phyloP scores from a whole-genome alignment of 2,113 vertebrate genomes.

The Rhinoptilus africanus region DNA sequence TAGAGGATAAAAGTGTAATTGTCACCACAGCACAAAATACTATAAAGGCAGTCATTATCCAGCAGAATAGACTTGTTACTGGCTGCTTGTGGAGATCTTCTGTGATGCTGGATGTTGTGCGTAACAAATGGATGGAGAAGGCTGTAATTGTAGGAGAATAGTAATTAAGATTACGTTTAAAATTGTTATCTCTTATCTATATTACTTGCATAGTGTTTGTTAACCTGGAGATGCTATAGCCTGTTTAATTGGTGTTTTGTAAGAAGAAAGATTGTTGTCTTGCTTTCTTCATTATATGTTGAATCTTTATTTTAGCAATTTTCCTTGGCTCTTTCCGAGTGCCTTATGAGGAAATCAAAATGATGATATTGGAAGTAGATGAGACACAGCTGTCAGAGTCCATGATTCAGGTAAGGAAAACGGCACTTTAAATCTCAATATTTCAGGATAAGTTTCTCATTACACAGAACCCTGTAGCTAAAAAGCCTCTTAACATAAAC shows the following conservation, averaged over 20 bases:
- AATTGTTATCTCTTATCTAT: neutral
- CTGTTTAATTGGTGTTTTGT: neutral
- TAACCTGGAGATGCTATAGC: neutral
- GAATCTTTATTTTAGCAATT: constrained; percentile 79
- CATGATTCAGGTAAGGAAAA: constrained; percentile 90
- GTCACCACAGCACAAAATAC: neutral
- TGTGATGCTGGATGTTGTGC: neutral
- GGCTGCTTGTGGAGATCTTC: neutral
- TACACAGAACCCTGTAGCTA: constrained; percentile 32
- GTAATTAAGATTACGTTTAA: neutral
- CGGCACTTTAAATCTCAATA: constrained; percentile 1
- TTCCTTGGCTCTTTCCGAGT: constrained; percentile 95
- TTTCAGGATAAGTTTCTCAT: constrained; percentile 43
- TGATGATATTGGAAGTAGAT: constrained; percentile 91
- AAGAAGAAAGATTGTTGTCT: neutral
- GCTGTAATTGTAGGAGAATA: neutral
- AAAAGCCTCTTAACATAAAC: constrained; percentile 33
- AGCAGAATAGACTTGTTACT: neutral
- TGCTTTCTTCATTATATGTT: neutral
- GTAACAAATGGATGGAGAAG: neutral
- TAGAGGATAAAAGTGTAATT: neutral
- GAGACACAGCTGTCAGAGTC: constrained; percentile 91
- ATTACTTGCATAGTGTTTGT: neutral
- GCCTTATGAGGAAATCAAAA: constrained; percentile 92
- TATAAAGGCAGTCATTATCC: neutral